A percentile compares a stretch with the other conserved stretches of the same genome.
phyloP scores from a whole-genome alignment of 1,140 invertebrate species.

The Papilio xuthus region DNA sequence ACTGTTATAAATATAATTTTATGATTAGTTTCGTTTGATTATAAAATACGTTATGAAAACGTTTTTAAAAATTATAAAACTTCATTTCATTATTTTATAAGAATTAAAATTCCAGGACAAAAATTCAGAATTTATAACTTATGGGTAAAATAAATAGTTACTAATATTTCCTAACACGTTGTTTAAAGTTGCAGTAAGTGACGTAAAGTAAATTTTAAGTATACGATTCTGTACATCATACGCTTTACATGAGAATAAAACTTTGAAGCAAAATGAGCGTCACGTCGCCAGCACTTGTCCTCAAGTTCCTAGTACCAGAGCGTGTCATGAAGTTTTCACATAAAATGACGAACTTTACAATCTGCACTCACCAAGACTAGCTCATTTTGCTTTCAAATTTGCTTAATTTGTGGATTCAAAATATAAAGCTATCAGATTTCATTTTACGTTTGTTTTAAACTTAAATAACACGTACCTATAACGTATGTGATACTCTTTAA shows the following conservation, averaged over 20 bases:
- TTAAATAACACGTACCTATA: not conserved
- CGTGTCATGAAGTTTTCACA: slow-evolving; percentile 65
- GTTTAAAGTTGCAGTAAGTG: not conserved
- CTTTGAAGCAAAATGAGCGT: slow-evolving; percentile 44
- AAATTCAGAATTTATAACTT: not conserved
- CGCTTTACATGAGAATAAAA: slow-evolving; percentile 27
- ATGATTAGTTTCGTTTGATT: no score
- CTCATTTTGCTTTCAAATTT: slow-evolving; percentile 35
- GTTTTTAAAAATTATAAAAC: no score
- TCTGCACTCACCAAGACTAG: slow-evolving; percentile 47
- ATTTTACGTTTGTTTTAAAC: not conserved
- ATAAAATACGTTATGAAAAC: no score
- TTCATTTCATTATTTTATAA: no score
- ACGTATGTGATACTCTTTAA: no score
- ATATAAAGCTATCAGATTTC: not conserved
- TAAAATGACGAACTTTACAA: slow-evolving; percentile 62
- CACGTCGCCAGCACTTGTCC: slow-evolving; percentile 63
- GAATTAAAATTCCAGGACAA: not conserved
- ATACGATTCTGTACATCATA: not conserved
- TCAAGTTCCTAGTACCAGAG: slow-evolving; percentile 53
- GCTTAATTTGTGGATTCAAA: slow-evolving; percentile 19
- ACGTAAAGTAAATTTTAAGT: slow-evolving; percentile 11
- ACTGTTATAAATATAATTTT: no score
- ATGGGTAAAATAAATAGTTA: not conserved
- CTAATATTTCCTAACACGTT: not conserved